Evolutionary conservation across 2,888 invertebrate species (phyloP).

Genomic region (Oithona nana): DNA sequence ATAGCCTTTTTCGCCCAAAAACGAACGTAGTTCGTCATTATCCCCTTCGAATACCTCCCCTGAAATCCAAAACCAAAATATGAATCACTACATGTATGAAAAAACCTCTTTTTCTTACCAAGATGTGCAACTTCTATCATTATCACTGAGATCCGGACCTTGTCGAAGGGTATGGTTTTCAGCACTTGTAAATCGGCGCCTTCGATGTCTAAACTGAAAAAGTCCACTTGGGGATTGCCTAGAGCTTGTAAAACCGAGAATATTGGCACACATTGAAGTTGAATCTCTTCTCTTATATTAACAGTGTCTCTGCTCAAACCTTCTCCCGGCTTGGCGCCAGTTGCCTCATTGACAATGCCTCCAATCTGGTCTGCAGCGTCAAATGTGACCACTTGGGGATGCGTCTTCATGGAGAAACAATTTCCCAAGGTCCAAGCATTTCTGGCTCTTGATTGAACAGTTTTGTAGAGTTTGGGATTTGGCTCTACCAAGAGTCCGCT

Average conservation of each 20-base stretch:
- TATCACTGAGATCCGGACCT: slow-evolving; percentile 29
- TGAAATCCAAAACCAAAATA: no score
- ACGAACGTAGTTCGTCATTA: not conserved
- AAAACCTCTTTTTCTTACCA: no score
- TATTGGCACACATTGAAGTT: slow-evolving; percentile 35
- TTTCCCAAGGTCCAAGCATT: not conserved
- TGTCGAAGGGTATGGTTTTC: slow-evolving; percentile 34
- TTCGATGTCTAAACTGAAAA: slow-evolving; percentile 37
- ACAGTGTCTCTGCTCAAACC: not conserved
- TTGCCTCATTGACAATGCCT: not conserved
- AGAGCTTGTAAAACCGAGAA: slow-evolving; percentile 33
- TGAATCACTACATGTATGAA: no score
- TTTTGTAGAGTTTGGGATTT: not conserved
- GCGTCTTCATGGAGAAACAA: slow-evolving; percentile 1
- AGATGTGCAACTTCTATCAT: not conserved
- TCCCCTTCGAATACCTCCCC: slow-evolving; percentile 6
- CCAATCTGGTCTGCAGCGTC: not conserved
- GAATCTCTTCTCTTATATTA: not conserved
- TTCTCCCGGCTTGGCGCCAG: not conserved
- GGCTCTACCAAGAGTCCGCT: slow-evolving; percentile 4
- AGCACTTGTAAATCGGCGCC: slow-evolving; percentile 35
- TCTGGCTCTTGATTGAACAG: not conserved
- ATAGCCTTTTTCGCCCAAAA: slow-evolving; percentile 2
- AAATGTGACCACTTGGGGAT: slow-evolving; percentile 8
- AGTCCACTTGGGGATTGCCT: slow-evolving; percentile 33